A percentile compares a stretch with the other conserved stretches of the same genome.
phyloP scores from a whole-genome alignment of 2,113 vertebrate species.

The Otus sunia region DNA sequence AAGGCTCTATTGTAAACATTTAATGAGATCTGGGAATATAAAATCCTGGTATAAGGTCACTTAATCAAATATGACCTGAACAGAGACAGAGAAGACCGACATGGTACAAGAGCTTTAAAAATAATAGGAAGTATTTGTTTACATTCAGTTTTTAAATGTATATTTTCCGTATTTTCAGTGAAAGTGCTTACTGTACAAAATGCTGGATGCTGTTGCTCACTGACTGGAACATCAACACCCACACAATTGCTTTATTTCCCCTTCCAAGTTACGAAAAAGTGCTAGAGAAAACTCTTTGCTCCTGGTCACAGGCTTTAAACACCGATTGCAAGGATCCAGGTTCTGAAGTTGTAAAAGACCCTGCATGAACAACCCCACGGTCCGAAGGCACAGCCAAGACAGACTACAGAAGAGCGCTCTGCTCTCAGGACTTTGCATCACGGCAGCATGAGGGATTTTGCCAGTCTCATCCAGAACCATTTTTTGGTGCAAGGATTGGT shows the following conservation, averaged over 20 bases:
- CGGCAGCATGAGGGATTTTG: constrained; percentile 84
- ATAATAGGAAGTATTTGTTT: neutral
- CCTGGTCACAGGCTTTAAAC: neutral
- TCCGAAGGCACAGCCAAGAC: neutral
- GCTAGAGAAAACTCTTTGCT: neutral
- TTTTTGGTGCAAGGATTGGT: constrained; percentile 88
- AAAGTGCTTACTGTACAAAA: neutral
- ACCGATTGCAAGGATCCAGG: neutral
- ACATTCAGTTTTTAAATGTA: neutral
- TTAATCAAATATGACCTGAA: neutral
- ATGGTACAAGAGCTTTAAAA: neutral
- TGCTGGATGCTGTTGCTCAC: neutral
- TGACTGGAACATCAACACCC: neutral
- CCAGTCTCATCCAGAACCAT: constrained; percentile 96
- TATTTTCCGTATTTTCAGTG: neutral
- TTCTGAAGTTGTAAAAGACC: neutral
- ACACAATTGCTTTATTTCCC: neutral
- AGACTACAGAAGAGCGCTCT: neutral
- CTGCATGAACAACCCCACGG: neutral
- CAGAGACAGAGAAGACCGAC: neutral
- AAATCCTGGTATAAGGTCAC: neutral
- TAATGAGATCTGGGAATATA: neutral
- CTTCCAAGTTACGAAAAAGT: neutral
- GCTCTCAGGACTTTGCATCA: constrained; percentile 28
- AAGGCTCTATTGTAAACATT: neutral